Percentiles rank a stretch among this genome's conserved stretches.
phyloP scores from a whole-genome alignment of 1,140 invertebrate species.

The Oncopeltus fasciatus region DNA sequence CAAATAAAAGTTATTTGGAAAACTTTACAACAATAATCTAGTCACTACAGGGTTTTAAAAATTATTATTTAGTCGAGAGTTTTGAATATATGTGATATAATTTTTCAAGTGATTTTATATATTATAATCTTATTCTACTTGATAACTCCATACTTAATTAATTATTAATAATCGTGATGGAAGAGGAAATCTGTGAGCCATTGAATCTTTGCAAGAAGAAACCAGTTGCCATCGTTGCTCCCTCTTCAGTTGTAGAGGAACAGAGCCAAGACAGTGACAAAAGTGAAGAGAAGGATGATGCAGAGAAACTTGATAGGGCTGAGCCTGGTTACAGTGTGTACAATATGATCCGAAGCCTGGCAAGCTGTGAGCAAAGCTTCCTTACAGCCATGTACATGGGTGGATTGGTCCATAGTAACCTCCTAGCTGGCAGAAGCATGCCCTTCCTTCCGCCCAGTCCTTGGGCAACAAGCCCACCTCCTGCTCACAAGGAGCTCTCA shows the following conservation, averaged over 20 bases:
- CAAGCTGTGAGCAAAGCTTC: slow-evolving; percentile 38
- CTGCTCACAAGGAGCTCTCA: not conserved
- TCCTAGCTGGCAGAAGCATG: slow-evolving; percentile 8
- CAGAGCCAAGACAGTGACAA: slow-evolving; percentile 18
- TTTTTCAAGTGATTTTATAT: not conserved
- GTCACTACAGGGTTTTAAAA: slow-evolving; percentile 10
- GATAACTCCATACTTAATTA: not conserved
- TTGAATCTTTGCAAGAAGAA: slow-evolving; percentile 33
- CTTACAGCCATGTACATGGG: slow-evolving; percentile 45
- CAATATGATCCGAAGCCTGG: slow-evolving; percentile 26
- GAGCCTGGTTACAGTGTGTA: slow-evolving; percentile 16
- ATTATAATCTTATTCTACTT: not conserved
- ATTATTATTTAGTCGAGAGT: not conserved
- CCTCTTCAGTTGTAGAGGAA: slow-evolving; percentile 27
- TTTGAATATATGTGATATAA: slow-evolving; percentile 3
- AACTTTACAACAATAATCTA: slow-evolving; percentile 16
- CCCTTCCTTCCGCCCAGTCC: not conserved
- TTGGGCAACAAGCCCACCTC: not conserved
- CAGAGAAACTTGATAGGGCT: slow-evolving; percentile 17
- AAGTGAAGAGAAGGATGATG: slow-evolving; percentile 21
- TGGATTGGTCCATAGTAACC: slow-evolving; percentile 28
- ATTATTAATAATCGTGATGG: slow-evolving; percentile 14
- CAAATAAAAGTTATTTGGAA: too few relatives aligned
- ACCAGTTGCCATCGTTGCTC: slow-evolving; percentile 34
- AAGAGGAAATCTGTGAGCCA: slow-evolving; percentile 23